Evolutionary conservation across 2,797 vertebrate species (phyloP), one percentile per base, ranked within the genome.

Genomic region (Kryptopterus vitreolus): DNA sequence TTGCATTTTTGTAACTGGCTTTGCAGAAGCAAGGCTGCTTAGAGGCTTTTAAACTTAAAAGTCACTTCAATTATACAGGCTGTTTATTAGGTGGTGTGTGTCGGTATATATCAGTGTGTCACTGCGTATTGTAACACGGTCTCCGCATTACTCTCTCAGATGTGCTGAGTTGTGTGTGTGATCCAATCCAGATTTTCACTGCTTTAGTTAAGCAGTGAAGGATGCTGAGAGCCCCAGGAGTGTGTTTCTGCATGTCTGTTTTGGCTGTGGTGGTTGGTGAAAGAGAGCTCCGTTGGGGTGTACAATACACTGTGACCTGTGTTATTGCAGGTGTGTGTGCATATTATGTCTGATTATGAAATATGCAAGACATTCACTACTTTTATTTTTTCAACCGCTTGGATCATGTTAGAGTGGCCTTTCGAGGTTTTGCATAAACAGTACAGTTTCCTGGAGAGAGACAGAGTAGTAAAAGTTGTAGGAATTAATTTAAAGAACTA

Each of bases 281-380:
- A 82, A 83, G 70, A 82, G 74, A 53, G 78, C 81, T 80, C 83
- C 59, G 31, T 77, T 83, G 83, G 83, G 83, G 55, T 82, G 63
- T 71, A 82, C 24, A n/a, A 84, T 85, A 85, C 88, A 88, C 88
- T 85, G 84, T 26, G 38, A 84, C 80, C 33, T 80, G 78, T 94
- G 92, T 94, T 94, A 92, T 89, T 90, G 87, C 92, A 94, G 92
- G 92, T 93, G 93, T 85, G 88, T 84, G 83, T 79, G 81, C 78
- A 74, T 76, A 83, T 92, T 92, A 92, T 87, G 83, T 91, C 87
- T 85, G 87, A 89, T 90, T 91, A 88, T 90, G 88, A 92, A 92
- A 90, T 86, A 90, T 89, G 89, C 83, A 73, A 90, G 84, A 90
- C 88, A 55, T 90, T 89, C 88, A 79, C 76, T 68, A 85, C 83